Conservation (phyloP, 2,888 invertebrate genomes). For the Plemyria rubiginata region DNA sequence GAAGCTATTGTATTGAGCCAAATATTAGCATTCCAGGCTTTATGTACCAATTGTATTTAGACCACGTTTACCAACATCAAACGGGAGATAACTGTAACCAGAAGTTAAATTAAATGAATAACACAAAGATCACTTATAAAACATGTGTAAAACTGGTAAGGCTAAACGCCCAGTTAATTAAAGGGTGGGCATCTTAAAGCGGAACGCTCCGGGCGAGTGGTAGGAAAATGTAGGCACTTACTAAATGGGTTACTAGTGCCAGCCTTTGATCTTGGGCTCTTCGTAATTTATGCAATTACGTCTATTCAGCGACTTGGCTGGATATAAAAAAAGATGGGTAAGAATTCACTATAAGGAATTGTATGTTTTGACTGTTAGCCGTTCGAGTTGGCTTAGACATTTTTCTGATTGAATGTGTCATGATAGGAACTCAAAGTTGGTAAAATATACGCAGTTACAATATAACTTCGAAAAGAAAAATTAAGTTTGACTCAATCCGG, state of each 20-base stretch:
- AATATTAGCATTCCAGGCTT: background rate
- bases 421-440: background rate
- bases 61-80: background rate
- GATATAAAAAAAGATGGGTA: constrained; percentile 54
- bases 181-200: constrained; percentile 43
- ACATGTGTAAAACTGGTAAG: background rate
- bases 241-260: constrained; percentile 35
- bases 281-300: constrained; percentile 68
- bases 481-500: background rate
- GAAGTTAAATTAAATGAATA: background rate
- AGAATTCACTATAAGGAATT: constrained; percentile 27
- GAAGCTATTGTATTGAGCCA: background rate
- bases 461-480: background rate
- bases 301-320: constrained; percentile 54
- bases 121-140: background rate
- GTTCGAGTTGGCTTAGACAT: background rate
- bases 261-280: constrained; percentile 59
- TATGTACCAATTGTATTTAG: background rate
- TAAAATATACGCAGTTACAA: background rate
- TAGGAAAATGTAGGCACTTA: constrained; percentile 43
- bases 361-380: constrained; percentile 19
- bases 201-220: constrained; percentile 45
- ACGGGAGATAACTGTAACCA: background rate
- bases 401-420: background rate
- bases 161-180: constrained; percentile 7